These are phyloP conservation scores for Ganaspis brasiliensis DNA, from an alignment of 2,888 invertebrate species.

Conservation along the genomic window DNA sequence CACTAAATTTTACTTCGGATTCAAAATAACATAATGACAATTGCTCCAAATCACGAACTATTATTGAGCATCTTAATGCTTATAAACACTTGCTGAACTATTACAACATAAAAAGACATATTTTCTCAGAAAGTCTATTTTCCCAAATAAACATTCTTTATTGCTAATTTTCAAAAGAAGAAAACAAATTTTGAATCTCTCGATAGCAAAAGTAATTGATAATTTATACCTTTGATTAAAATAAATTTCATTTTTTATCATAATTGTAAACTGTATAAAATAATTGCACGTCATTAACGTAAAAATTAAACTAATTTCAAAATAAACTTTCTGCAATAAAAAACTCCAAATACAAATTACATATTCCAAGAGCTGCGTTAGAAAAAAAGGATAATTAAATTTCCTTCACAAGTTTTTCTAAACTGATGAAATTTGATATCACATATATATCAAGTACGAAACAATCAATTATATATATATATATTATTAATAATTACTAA, in stretches of 20 bases:
- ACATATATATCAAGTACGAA: neutral
- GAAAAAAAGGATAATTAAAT: neutral
- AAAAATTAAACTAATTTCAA: conserved; percentile 4
- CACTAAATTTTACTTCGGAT: conserved; percentile 3
- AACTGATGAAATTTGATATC: neutral
- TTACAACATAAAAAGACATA: neutral
- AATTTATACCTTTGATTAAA: neutral
- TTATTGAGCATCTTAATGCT: neutral
- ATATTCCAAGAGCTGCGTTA: neutral
- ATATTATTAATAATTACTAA: neutral
- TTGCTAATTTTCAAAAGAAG: no score
- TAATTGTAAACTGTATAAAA: neutral
- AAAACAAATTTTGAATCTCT: no score
- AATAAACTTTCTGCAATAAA: conserved; percentile 8
- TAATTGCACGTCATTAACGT: conserved; percentile 25
- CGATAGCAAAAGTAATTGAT: neutral
- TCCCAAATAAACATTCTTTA: no score
- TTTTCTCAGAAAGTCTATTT: neutral
- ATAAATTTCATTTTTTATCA: neutral
- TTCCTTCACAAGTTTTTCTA: neutral
- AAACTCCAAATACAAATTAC: neutral
- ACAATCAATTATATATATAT: neutral
- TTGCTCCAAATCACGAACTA: neutral
- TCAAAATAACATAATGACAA: conserved; percentile 15
- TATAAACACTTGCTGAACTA: neutral